A percentile compares a stretch with the other conserved stretches of the same genome.
Conservation (phyloP, 2,888 invertebrate genomes). For the Tribolium freemani region DNA sequence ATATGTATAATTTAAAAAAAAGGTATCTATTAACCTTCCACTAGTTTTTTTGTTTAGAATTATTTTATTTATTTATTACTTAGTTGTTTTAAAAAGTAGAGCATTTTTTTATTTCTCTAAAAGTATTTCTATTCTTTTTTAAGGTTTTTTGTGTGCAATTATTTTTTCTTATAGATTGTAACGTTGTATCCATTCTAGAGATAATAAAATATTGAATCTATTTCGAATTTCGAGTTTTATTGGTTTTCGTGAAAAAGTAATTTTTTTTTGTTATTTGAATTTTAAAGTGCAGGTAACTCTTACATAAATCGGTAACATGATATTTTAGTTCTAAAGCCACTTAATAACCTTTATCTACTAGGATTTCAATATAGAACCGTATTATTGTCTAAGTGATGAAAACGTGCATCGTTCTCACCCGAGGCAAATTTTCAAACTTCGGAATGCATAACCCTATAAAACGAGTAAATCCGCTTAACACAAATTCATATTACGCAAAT, state of each 20-base stretch:
- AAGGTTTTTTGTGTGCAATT: no score
- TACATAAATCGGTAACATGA: constrained; percentile 1
- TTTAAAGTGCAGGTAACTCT: neutral
- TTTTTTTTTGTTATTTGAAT: neutral
- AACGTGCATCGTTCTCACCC: constrained; percentile 3
- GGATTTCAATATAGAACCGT: constrained; percentile 1
- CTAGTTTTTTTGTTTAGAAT: no score
- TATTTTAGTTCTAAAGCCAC: constrained; percentile 4
- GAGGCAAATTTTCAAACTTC: constrained; percentile 5
- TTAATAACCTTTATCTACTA: constrained; percentile 6
- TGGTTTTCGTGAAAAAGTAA: neutral
- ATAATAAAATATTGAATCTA: no score
- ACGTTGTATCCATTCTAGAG: no score
- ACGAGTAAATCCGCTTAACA: constrained; percentile 6
- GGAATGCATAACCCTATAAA: constrained; percentile 8
- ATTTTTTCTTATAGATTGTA: no score
- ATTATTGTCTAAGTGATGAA: constrained; percentile 6
- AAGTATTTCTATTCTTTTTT: no score
- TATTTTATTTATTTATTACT: no score
- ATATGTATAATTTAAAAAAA: no score
- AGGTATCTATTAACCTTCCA: no score
- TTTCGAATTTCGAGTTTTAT: no score
- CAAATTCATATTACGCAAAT: constrained; percentile 16
- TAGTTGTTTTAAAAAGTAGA: no score
- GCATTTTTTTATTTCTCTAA: no score